Evolutionary conservation across 2,888 invertebrate species (phyloP).

Genomic region (Amblyjoppa fuscipennis): DNA sequence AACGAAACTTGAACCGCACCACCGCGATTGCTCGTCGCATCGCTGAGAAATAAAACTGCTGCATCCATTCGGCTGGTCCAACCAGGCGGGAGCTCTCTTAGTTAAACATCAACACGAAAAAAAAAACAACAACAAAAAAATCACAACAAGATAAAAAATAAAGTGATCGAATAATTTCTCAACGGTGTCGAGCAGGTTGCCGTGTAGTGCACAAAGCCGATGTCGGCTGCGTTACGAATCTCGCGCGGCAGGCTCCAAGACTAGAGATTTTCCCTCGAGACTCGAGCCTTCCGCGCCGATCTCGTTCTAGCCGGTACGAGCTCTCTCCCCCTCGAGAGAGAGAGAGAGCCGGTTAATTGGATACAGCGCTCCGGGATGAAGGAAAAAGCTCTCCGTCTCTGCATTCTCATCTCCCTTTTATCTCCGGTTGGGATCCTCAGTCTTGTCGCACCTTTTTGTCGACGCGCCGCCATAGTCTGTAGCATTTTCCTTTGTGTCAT

Average conservation of each 20-base stretch:
- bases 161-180: neutral
- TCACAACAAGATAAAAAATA: neutral
- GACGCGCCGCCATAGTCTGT: neutral
- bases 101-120: too few species aligned
- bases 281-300: conserved; percentile 68
- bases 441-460: neutral
- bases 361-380: conserved; percentile 68
- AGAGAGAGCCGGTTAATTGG: conserved; percentile 74
- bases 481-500: conserved; percentile 2
- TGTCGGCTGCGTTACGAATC: neutral
- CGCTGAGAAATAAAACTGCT: too few species aligned
- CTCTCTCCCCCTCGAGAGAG: neutral
- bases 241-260: neutral
- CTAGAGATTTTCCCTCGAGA: conserved; percentile 46
- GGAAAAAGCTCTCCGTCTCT: conserved; percentile 55
- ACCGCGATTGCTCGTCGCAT: too few species aligned
- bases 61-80: too few species aligned
- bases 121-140: neutral
- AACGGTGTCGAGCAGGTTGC: neutral
- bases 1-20: too few species aligned
- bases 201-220: neutral
- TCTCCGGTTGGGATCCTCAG: neutral
- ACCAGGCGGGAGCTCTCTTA: too few species aligned
- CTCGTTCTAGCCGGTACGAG: conserved; percentile 17
- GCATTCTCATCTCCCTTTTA: conserved; percentile 32